A percentile compares a stretch with the other conserved stretches of the same genome.
Evolutionary conservation across 2,797 vertebrate genomes (phyloP).

Genomic region (Channallabes apus): DNA sequence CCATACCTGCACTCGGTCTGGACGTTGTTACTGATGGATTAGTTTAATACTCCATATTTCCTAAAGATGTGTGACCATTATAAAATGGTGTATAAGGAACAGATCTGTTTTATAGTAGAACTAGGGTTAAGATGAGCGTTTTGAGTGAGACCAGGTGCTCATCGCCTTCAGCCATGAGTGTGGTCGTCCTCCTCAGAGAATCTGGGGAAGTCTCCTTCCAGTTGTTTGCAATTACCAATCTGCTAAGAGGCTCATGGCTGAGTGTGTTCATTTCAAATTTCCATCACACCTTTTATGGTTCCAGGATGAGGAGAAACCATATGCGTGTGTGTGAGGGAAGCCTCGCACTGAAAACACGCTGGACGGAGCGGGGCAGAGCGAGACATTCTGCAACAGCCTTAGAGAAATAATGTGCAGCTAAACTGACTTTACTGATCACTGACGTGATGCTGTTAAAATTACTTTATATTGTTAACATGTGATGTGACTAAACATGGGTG

Average conservation of each 20-base stretch:
- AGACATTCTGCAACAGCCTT: neutral
- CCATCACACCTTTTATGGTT: conserved; percentile 80
- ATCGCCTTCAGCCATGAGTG: conserved; percentile 73
- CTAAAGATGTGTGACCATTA: neutral
- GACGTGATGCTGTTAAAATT: neutral
- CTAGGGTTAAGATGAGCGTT: neutral
- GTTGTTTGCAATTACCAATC: conserved; percentile 82
- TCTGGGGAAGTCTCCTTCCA: conserved; percentile 62
- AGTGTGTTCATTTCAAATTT: conserved; percentile 81
- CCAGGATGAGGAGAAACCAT: conserved; percentile 70
- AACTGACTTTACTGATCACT: neutral
- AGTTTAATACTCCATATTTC: neutral
- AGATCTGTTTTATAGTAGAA: neutral
- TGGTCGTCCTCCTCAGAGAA: conserved; percentile 71
- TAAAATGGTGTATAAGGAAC: neutral
- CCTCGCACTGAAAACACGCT: conserved; percentile 23
- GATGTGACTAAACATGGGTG: neutral
- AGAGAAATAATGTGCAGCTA: neutral
- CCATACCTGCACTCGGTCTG: neutral
- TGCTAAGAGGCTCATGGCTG: conserved; percentile 81
- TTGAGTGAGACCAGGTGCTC: conserved; percentile 66
- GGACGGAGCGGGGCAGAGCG: neutral
- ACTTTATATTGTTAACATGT: too few relatives aligned
- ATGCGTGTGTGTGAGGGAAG: conserved; percentile 56
- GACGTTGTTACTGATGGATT: neutral